Conservation (phyloP, 2,113 vertebrate species). For the Tachycineta bicolor region DNA sequence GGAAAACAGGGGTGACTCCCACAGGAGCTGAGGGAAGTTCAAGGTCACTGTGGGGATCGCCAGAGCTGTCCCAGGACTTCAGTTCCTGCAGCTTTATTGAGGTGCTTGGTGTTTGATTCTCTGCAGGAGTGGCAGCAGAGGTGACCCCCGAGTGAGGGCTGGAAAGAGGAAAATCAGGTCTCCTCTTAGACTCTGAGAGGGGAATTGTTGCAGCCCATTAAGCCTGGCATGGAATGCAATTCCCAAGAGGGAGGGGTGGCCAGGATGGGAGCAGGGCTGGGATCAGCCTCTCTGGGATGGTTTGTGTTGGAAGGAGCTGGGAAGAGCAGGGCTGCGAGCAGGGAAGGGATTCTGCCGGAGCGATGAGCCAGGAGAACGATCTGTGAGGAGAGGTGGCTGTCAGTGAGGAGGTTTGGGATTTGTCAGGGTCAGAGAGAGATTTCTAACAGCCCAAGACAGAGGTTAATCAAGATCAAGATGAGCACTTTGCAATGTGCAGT, state of each 20-base stretch:
- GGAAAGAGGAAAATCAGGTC: not conserved
- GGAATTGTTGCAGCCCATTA: not conserved
- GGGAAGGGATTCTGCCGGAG: not conserved
- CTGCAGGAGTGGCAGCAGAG: not conserved
- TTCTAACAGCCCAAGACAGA: not conserved
- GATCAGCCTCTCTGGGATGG: not conserved
- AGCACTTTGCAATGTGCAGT: not conserved
- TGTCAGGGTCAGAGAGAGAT: not conserved
- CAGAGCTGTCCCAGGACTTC: not conserved
- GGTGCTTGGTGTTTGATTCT: not conserved
- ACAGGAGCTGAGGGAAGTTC: not conserved
- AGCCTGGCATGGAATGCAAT: not conserved
- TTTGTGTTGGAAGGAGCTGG: not conserved
- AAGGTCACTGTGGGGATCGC: not conserved
- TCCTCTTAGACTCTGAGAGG: not conserved
- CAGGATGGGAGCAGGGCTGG: not conserved
- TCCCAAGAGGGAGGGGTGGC: not conserved
- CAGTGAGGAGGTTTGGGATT: not conserved
- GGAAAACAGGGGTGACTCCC: not conserved
- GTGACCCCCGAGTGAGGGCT: not conserved
- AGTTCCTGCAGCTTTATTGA: not conserved
- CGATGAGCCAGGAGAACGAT: not conserved
- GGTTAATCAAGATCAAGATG: not conserved
- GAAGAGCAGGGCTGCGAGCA: not conserved
- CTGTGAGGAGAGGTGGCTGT: not conserved